Percentiles rank a stretch among this genome's conserved stretches.
phyloP scores from a whole-genome alignment of 2,888 invertebrate species.

The Laspeyria flexula region DNA sequence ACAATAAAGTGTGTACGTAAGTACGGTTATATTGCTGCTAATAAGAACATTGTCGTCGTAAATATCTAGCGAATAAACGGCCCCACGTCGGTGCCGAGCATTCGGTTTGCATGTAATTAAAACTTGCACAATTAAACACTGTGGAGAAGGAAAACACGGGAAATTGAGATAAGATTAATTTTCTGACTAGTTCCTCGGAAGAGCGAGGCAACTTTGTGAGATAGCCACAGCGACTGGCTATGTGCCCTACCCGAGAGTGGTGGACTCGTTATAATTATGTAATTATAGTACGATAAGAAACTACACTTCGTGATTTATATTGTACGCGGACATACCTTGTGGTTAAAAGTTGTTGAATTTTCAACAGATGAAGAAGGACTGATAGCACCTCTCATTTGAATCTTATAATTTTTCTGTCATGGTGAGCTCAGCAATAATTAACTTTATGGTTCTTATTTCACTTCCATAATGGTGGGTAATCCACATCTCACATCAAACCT shows the following conservation, averaged over 20 bases:
- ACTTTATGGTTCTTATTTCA: slow-evolving; percentile 22
- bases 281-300: slow-evolving; percentile 22
- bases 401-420: slow-evolving; percentile 24
- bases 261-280: slow-evolving; percentile 45
- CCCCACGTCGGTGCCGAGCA: slow-evolving; percentile 56
- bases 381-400: slow-evolving; percentile 19
- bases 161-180: slow-evolving; percentile 82
- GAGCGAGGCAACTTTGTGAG: slow-evolving; percentile 59
- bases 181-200: slow-evolving; percentile 68
- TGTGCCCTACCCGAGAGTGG: slow-evolving; percentile 45
- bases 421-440: slow-evolving; percentile 22
- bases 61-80: slow-evolving; percentile 56
- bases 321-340: background rate
- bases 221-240: slow-evolving; percentile 53
- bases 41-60: slow-evolving; percentile 58
- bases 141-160: slow-evolving; percentile 72
- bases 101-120: slow-evolving; percentile 79
- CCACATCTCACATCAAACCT: slow-evolving; percentile 13
- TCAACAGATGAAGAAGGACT: slow-evolving; percentile 5
- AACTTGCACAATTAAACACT: slow-evolving; percentile 79
- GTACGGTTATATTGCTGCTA: slow-evolving; percentile 44
- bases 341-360: slow-evolving; percentile 7
- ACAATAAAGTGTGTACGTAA: slow-evolving; percentile 29
- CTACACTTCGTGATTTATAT: slow-evolving; percentile 7
- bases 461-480: slow-evolving; percentile 8